Percentiles rank a stretch among this genome's conserved stretches.
Conservation (phyloP, 2,888 invertebrate genomes). For the Lasius fuliginosus region DNA sequence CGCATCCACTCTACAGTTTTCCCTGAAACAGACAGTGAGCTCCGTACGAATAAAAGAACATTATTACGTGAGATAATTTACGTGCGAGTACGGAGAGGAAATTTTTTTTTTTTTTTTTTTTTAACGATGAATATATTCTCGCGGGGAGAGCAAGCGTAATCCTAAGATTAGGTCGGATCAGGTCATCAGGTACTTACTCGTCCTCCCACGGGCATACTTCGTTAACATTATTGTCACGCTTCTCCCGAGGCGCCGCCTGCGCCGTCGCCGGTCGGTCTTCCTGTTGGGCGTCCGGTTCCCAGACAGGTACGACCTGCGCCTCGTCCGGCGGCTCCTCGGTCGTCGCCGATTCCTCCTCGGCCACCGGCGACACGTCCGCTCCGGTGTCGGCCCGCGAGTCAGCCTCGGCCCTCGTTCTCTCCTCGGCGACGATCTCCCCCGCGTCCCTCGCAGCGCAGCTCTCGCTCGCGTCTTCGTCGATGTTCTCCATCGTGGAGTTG, state of each 20-base stretch:
- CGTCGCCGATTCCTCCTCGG: constrained; percentile 76
- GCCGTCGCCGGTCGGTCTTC: constrained; percentile 70
- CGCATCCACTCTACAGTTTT: constrained; percentile 94
- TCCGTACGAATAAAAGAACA: constrained; percentile 51
- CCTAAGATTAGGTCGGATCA: constrained; percentile 42
- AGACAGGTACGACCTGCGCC: constrained; percentile 82
- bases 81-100: constrained; percentile 2
- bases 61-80: constrained; percentile 37
- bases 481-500: constrained; percentile 86
- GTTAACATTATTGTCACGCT: constrained; percentile 89
- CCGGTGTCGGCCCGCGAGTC: constrained; percentile 49
- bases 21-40: constrained; percentile 88
- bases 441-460: constrained; percentile 55
- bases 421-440: constrained; percentile 40
- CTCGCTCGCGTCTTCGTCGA: constrained; percentile 73
- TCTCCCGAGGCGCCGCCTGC: constrained; percentile 80
- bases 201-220: constrained; percentile 98
- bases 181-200: constrained; percentile 91
- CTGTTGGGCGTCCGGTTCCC: constrained; percentile 85
- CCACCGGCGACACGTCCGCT: constrained; percentile 52
- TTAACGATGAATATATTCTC: constrained; percentile 7
- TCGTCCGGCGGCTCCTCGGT: constrained; percentile 91
- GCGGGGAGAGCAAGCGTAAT: constrained; percentile 36
- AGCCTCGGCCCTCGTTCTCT: constrained; percentile 5
- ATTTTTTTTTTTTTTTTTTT: no score